phyloP scores from a whole-genome alignment of 2,113 vertebrate genomes.

The Centrocercus urophasianus region DNA sequence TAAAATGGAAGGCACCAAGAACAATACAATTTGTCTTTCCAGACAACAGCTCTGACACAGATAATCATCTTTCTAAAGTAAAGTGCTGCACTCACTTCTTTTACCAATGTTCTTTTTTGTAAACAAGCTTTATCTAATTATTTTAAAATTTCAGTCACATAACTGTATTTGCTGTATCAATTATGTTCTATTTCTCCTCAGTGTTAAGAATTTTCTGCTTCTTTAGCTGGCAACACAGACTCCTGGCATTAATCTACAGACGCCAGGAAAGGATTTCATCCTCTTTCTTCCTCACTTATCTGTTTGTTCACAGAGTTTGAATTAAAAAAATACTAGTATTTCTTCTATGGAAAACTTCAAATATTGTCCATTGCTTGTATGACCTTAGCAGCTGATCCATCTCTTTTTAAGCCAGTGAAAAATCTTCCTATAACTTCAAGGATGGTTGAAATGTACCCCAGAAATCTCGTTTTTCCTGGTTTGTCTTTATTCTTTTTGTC shows the following conservation, averaged over 20 bases:
- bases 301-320: slow-evolving; percentile 32
- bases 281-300: background rate
- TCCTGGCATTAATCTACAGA: background rate
- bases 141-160: background rate
- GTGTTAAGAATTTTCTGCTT: background rate
- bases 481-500: slow-evolving; percentile 28
- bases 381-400: slow-evolving; percentile 17
- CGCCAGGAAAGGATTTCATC: background rate
- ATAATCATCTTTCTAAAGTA: background rate
- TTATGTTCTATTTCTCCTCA: background rate
- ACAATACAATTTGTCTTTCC: background rate
- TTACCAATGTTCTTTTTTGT: background rate
- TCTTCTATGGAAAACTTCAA: slow-evolving; percentile 22
- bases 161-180: background rate
- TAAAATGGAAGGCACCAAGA: background rate
- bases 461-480: slow-evolving; percentile 17
- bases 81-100: background rate
- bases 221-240: background rate
- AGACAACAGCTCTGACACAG: background rate
- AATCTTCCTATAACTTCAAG: slow-evolving; percentile 34
- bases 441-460: slow-evolving; percentile 9
- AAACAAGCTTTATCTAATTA: background rate
- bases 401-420: slow-evolving; percentile 5
- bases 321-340: slow-evolving; percentile 26
- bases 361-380: background rate